Evolutionary conservation across 2,113 vertebrate genomes (phyloP), one percentile per base, ranked within the genome.

Genomic region (Gavialis gangeticus): DNA sequence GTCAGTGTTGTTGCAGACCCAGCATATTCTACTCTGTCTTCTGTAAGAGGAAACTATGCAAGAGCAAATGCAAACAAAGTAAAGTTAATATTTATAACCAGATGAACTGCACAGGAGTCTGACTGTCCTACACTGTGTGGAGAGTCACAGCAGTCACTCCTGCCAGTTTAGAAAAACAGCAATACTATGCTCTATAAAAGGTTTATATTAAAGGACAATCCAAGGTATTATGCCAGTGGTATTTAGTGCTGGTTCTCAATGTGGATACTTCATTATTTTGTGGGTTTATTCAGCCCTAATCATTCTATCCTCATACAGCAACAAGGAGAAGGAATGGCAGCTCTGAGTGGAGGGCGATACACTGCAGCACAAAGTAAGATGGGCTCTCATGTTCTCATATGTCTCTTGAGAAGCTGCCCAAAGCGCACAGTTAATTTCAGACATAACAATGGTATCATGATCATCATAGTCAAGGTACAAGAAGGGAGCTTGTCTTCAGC

Each of bases 1-100:
- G 95, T 94, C 96, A 94, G 77, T 94, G 90, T 95, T 96, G 84
- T 94, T 95, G 91, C 93, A 92, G 77, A 94, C 82, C 87, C 83
- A 88, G 94, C 87, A 79, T 34, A 95, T 91, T 96, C 93, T 97
- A 84, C 75, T 80, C 91, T 91, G 60, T 88, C 88, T 93, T 89
- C 94, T 95, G 85, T 85, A 94, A 94, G 82, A 87, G 88, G 87
- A 92, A 96, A 95, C 76, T 59, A 30, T 87, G 78, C 86, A 93
- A 89, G 71, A 85, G 85, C 82, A 71, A 85, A 69, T 92, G 63
- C 78, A 28, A 94, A 94, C 67, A 94, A 91, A 85, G 37, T 22
- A 1, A 75, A 88, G 82, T 79, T 34, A 82, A 21, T 79, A 28
- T 87, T 92, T 77, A 91, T 80, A 92, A 82, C 80, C 82, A 75